Conservation (phyloP, 53 echinoderm and acorn worm genomes). For the Astropecten irregularis region DNA sequence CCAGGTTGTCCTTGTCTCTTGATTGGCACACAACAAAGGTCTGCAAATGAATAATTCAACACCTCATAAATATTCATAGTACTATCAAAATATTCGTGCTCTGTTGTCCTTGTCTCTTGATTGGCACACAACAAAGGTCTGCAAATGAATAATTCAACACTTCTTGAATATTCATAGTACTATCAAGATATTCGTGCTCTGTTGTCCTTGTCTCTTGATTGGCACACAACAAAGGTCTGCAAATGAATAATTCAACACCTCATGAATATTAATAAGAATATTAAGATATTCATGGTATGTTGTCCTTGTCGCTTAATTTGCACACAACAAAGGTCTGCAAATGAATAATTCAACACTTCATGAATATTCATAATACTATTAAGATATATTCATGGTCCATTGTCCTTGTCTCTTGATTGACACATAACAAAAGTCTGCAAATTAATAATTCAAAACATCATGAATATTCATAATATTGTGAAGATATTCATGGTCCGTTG, state of each 20-base stretch:
- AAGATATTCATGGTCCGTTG: neutral
- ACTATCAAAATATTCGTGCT: neutral
- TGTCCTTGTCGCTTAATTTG: constrained; percentile 62
- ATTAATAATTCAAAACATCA: constrained; percentile 9
- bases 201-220: constrained; percentile 63
- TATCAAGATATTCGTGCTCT: neutral
- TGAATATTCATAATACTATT: neutral
- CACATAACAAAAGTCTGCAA: constrained; percentile 76
- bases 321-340: constrained; percentile 76
- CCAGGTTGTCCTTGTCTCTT: constrained; percentile 64
- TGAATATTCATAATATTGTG: neutral
- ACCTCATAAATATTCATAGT: neutral
- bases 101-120: constrained; percentile 59
- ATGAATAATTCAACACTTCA: constrained; percentile 11
- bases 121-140: constrained; percentile 76
- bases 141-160: constrained; percentile 33
- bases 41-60: constrained; percentile 53
- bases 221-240: constrained; percentile 76
- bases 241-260: constrained; percentile 24
- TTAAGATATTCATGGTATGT: neutral
- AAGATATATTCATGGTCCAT: neutral
- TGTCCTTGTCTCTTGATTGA: constrained; percentile 63
- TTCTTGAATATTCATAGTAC: neutral
- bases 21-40: constrained; percentile 71
- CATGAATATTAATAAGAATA: neutral